Conservation (phyloP, 2,113 vertebrate genomes). For the Eretmochelys imbricata region DNA sequence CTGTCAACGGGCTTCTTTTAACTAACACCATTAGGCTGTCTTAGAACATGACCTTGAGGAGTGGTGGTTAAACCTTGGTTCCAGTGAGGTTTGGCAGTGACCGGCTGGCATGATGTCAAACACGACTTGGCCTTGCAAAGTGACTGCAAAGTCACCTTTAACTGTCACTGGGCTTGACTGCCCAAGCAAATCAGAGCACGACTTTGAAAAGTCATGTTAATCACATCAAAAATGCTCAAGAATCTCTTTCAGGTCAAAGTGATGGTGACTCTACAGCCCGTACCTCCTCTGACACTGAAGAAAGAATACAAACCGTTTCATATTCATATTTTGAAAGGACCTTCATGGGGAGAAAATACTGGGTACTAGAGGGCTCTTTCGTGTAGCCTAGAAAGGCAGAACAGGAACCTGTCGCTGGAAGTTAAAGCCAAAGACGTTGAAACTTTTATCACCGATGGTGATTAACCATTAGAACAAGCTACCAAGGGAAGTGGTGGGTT, state of each 20-base stretch:
- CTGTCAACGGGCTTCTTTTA: neutral
- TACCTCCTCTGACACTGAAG: neutral
- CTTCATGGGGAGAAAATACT: neutral
- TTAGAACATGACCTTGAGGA: neutral
- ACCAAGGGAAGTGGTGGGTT: neutral
- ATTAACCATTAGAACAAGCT: neutral
- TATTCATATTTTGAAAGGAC: neutral
- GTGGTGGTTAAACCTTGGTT: neutral
- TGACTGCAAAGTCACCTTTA: neutral
- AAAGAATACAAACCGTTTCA: neutral
- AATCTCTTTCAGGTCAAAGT: accelerated
- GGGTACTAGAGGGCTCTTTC: neutral
- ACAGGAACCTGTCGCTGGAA: neutral
- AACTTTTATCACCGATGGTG: neutral
- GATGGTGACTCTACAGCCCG: neutral
- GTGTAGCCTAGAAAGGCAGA: neutral
- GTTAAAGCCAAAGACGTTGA: neutral
- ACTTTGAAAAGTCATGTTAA: too few relatives aligned
- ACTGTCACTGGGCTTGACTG: neutral
- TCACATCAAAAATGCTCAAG: neutral
- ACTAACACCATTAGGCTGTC: neutral
- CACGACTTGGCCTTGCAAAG: neutral
- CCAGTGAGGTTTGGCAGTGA: neutral
- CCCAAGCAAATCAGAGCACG: too few relatives aligned
- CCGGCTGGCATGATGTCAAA: neutral